Evolutionary conservation across 2,888 invertebrate species (phyloP).

Genomic region (Diarsia brunnea): DNA sequence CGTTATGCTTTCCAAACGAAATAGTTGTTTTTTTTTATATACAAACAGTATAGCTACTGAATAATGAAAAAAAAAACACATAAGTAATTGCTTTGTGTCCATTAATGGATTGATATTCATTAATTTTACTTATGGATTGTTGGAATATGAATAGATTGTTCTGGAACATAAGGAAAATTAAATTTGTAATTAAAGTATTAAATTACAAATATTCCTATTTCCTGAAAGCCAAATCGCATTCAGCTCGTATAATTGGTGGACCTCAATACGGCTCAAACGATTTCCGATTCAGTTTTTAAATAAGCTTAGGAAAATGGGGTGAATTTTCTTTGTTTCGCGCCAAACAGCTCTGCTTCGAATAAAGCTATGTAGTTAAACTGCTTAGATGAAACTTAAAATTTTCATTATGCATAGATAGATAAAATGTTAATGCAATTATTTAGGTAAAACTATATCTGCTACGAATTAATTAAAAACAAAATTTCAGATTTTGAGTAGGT

Average conservation of each 20-base stretch:
- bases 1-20: constrained; percentile 84
- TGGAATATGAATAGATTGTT: neutral
- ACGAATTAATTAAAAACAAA: neutral
- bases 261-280: neutral
- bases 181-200: neutral
- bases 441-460: neutral
- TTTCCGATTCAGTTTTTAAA: neutral
- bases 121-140: neutral
- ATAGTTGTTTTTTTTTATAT: constrained; percentile 63
- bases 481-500: neutral
- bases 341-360: neutral
- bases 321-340: constrained; percentile 5
- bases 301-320: neutral
- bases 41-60: constrained; percentile 49
- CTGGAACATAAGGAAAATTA: neutral
- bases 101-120: constrained; percentile 10
- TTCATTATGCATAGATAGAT: neutral
- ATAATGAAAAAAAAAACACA: constrained; percentile 35
- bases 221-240: neutral
- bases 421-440: neutral
- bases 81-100: constrained; percentile 23
- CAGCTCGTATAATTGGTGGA: neutral
- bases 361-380: neutral
- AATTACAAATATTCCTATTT: neutral
- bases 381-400: no score